Evolutionary conservation across 2,113 vertebrate genomes (phyloP).

Genomic region (Cinclus mexicanus): DNA sequence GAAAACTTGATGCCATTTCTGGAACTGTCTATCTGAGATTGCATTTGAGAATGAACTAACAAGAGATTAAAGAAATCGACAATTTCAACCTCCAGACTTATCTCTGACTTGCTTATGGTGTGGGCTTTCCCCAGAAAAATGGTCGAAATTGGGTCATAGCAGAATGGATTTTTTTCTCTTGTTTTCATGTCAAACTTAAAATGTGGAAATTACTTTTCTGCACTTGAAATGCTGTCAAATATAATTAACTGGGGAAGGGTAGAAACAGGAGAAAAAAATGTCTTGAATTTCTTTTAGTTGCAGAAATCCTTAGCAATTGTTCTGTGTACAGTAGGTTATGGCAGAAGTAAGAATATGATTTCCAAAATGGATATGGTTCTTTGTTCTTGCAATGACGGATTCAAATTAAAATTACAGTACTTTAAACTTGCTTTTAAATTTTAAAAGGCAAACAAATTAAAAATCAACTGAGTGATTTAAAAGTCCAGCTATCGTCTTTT

Average conservation of each 20-base stretch:
- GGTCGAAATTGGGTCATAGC: neutral
- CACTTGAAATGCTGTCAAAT: neutral
- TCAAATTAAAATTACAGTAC: neutral
- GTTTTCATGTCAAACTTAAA: neutral
- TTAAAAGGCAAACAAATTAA: neutral
- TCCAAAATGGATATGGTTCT: neutral
- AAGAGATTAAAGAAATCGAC: neutral
- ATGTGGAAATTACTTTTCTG: neutral
- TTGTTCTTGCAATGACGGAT: neutral
- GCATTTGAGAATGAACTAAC: neutral
- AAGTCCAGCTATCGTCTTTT: neutral
- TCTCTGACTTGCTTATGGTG: neutral
- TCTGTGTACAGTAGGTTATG: neutral
- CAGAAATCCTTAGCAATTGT: neutral
- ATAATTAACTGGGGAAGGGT: neutral
- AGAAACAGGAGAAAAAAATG: neutral
- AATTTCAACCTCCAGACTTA: neutral
- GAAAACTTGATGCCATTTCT: neutral
- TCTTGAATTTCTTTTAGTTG: neutral
- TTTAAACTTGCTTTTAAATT: neutral
- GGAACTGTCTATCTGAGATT: neutral
- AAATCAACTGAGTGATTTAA: neutral
- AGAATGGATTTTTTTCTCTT: neutral
- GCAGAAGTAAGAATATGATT: neutral
- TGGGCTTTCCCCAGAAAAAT: neutral